A percentile compares a stretch with the other conserved stretches of the same genome.
Evolutionary conservation across 2,113 vertebrate species (phyloP).

Genomic region (Sturnus vulgaris): DNA sequence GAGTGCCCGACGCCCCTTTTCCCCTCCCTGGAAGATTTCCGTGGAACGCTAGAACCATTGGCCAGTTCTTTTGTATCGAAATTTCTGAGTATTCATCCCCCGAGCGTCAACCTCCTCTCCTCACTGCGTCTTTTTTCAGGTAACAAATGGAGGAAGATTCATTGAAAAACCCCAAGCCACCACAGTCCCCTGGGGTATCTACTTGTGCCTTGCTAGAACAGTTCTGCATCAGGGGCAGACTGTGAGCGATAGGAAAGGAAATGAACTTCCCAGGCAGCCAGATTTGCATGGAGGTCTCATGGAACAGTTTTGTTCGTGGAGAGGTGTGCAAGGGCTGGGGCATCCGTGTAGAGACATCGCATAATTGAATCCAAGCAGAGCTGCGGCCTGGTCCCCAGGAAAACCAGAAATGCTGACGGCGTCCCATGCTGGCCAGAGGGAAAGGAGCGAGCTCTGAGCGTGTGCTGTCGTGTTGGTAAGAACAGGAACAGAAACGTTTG

Average conservation of each 20-base stretch:
- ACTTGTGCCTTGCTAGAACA: neutral
- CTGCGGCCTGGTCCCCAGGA: neutral
- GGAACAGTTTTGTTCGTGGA: neutral
- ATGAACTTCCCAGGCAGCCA: neutral
- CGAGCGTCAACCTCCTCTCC: neutral
- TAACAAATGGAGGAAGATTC: neutral
- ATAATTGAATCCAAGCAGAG: neutral
- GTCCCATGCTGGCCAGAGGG: neutral
- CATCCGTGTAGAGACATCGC: neutral
- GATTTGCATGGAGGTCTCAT: neutral
- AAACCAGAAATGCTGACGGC: neutral
- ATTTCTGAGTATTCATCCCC: neutral
- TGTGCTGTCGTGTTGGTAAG: neutral
- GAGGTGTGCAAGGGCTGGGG: neutral
- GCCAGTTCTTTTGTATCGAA: neutral
- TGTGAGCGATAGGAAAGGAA: neutral
- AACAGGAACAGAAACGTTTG: neutral
- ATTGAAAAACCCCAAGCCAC: neutral
- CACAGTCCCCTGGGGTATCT: neutral
- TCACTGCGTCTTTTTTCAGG: too few species aligned
- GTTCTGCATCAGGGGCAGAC: neutral
- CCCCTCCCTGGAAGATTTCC: neutral
- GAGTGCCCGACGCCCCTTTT: rapidly evolving
- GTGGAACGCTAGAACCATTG: neutral
- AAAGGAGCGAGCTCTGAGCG: neutral